phyloP scores from a whole-genome alignment of 2,797 vertebrate species.

The Staurois parvus region DNA sequence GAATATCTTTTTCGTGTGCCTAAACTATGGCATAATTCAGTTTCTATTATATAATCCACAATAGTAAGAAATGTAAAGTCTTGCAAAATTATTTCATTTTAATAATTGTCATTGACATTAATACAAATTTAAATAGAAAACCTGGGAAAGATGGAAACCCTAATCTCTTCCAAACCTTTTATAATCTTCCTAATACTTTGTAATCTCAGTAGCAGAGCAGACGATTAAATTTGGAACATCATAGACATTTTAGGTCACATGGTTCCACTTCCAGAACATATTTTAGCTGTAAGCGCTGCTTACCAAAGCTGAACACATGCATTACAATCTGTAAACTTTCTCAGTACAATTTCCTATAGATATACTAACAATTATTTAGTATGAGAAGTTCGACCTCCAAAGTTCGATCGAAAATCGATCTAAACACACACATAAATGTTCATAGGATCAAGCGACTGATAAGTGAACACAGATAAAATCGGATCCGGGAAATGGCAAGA shows the following conservation, averaged over 20 bases:
- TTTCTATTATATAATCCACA: neutral
- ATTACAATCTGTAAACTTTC: neutral
- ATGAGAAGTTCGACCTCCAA: no score
- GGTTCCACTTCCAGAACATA: neutral
- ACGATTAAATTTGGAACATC: neutral
- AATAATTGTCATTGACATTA: neutral
- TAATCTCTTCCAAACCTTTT: constrained; percentile 1
- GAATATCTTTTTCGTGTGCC: no score
- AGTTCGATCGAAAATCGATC: no score
- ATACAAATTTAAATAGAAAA: neutral
- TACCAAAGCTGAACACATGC: no score
- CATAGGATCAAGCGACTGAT: no score
- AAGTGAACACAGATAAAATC: no score
- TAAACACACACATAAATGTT: no score
- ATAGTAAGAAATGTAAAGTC: neutral
- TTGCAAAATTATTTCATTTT: neutral
- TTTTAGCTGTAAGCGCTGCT: neutral
- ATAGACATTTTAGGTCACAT: neutral
- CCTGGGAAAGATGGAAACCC: neutral
- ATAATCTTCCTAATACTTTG: constrained; percentile 5
- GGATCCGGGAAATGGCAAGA: no score
- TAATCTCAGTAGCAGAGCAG: neutral
- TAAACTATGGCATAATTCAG: no score
- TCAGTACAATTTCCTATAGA: no score
- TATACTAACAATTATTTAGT: no score